A percentile compares a stretch with the other conserved stretches of the same genome.
phyloP scores from a whole-genome alignment of 2,888 invertebrate species.

The Teleiodes luculella region DNA sequence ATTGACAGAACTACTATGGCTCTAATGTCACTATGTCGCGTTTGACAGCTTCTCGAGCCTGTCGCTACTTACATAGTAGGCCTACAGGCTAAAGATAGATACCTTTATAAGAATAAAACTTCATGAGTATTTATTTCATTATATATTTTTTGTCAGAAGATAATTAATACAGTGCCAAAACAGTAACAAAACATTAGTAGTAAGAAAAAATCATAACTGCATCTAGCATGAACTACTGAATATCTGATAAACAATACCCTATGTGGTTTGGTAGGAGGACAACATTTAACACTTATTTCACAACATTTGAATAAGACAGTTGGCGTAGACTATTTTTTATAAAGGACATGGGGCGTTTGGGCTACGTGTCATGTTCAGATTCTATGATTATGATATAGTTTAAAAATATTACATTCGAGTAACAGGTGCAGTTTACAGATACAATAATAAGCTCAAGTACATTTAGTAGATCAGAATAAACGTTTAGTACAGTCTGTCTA shows the following conservation, averaged over 20 bases:
- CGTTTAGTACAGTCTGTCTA: not conserved
- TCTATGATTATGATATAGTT: not conserved
- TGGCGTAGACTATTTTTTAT: constrained; percentile 47
- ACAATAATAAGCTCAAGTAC: constrained; percentile 17
- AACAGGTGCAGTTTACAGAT: not conserved
- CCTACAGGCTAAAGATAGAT: no score
- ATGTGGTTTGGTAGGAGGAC: constrained; percentile 49
- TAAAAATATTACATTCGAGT: constrained; percentile 22
- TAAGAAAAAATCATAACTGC: constrained; percentile 74
- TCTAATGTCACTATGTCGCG: no score
- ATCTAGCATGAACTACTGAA: constrained; percentile 75
- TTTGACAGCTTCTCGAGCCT: no score
- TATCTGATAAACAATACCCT: constrained; percentile 61
- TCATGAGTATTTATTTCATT: constrained; percentile 63
- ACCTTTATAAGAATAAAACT: constrained; percentile 67
- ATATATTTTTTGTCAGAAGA: constrained; percentile 79
- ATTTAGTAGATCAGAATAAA: not conserved
- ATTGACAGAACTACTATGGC: no score
- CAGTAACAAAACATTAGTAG: constrained; percentile 78
- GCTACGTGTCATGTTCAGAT: not conserved
- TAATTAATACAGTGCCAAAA: constrained; percentile 79
- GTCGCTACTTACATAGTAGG: no score
- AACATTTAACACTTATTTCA: constrained; percentile 73
- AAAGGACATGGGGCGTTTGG: constrained; percentile 2
- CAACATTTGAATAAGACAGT: constrained; percentile 71